Percentiles rank a stretch among this genome's conserved stretches.
phyloP scores from a whole-genome alignment of 2,888 invertebrate genomes.

The Oxyscelio sp. region DNA sequence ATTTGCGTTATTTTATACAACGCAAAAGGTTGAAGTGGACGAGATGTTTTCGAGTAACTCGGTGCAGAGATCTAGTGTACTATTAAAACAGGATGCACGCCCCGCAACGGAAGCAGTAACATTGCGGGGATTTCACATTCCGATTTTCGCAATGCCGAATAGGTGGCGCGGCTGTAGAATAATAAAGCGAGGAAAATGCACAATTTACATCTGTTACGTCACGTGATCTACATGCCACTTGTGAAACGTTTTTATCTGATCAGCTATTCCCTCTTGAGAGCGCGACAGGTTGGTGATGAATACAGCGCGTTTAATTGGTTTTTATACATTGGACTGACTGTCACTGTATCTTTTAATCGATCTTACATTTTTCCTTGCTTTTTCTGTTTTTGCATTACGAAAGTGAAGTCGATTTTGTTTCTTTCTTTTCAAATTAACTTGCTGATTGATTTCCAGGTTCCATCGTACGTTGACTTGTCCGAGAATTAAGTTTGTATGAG shows the following conservation, averaged over 20 bases:
- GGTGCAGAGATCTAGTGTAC: not conserved
- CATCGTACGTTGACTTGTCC: slow-evolving; percentile 14
- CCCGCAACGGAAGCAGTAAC: slow-evolving; percentile 4
- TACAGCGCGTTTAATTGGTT: slow-evolving; percentile 56
- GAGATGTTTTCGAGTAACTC: slow-evolving; percentile 7
- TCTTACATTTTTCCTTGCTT: slow-evolving; percentile 44
- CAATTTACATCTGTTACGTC: slow-evolving; percentile 35
- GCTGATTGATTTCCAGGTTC: slow-evolving; percentile 36
- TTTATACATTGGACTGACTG: slow-evolving; percentile 28
- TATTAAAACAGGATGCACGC: slow-evolving; percentile 13
- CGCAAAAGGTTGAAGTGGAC: not conserved
- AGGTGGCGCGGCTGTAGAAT: slow-evolving; percentile 12
- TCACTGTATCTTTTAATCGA: slow-evolving; percentile 48
- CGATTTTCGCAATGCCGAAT: slow-evolving; percentile 25
- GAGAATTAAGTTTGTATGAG: too few relatives aligned
- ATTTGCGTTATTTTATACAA: not conserved
- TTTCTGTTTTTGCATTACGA: slow-evolving; percentile 37
- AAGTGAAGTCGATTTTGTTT: slow-evolving; percentile 34
- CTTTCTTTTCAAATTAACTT: slow-evolving; percentile 31
- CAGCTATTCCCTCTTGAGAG: slow-evolving; percentile 21
- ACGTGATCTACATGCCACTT: slow-evolving; percentile 44
- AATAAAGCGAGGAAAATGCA: slow-evolving; percentile 31
- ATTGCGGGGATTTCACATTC: slow-evolving; percentile 25
- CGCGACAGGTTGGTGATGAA: slow-evolving; percentile 44
- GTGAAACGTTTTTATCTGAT: slow-evolving; percentile 54